These are phyloP conservation scores for Acanthiza pusilla DNA, from an alignment of 2,797 vertebrate genomes.

Conservation along the genomic window DNA sequence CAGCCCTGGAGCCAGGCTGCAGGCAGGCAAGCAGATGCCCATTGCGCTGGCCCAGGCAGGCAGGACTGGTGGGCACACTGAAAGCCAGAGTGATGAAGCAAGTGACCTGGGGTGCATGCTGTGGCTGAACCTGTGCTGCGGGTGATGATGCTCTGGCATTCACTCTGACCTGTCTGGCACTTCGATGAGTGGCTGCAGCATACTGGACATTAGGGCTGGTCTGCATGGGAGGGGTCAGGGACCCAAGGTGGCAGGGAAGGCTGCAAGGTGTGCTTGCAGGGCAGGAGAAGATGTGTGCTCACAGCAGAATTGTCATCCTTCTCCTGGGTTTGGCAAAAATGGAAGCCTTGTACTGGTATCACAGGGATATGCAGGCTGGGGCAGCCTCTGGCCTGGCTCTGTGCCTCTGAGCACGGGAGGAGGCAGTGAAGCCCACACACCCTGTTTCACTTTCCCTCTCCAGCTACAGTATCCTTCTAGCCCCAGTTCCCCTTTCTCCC, in stretches of 20 bases:
- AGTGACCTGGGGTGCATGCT: background rate
- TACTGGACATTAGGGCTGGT: background rate
- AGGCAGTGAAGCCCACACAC: background rate
- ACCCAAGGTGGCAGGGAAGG: background rate
- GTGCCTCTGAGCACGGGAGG: background rate
- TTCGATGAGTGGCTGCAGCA: background rate
- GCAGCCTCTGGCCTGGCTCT: background rate
- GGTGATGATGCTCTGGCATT: background rate
- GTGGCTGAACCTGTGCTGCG: background rate
- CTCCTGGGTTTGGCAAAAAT: background rate
- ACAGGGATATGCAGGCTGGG: background rate
- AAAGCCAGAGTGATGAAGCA: background rate
- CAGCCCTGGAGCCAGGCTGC: background rate
- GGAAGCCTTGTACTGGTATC: background rate
- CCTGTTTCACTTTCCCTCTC: background rate
- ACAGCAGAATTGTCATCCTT: background rate
- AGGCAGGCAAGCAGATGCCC: background rate
- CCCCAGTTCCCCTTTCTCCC: background rate
- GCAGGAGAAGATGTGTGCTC: background rate
- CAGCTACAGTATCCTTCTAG: background rate
- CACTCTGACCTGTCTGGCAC: background rate
- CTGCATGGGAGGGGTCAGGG: accelerated
- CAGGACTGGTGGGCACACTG: background rate
- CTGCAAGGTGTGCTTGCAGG: background rate
- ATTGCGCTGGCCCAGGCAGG: background rate